Base-by-base conservation (phyloP, 2,888 invertebrate genomes). In the Blera fallax region DNA sequence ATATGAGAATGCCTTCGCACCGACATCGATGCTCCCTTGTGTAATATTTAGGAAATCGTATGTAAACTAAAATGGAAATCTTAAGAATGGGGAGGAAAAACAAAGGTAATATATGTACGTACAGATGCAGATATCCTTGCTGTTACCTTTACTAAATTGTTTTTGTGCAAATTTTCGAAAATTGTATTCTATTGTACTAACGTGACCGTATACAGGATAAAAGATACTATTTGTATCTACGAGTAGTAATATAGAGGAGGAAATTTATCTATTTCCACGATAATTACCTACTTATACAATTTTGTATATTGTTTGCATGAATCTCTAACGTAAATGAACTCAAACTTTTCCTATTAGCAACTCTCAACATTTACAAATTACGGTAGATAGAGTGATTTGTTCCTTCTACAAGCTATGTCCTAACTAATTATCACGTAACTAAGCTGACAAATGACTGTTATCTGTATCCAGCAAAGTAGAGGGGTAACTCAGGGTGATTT, bases 41-140 rank as follows among this genome's bases (percentile, higher is more conserved):
- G 85, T 76, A 85, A 81, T 85, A 85, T 85, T 85, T 85, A 72
- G 76, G 52, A 76, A 81, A 81, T 77, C 85, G 85, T 81, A 85
- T 85, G 85, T 81, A 85, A 81, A 85, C 85, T 85, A 77, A 77
- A 80, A 69, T 70, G 79, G 62, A 67, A 84, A 70, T 85, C 72
- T 58, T 29, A 16, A 27, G 72, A 52, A 52, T 45, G 58, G 58
- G 50, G 29, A 40, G 58, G 50, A 21, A 40, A 32, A 50, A 34
- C 58, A 62, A 45, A 62, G 67, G 34, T 64, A 83, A 74, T 64
- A 21, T 65, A 24, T 48, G 65, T 58, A 48, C 14, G 18, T 65
- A 48, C 34, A 24, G 40, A 18, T 37, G 56, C 8, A 40, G 14
- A 16, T 73, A 83, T 56, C 37, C 34, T 52, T 58, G 48, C 54